These are phyloP conservation scores for Peromyscus attwateri DNA, from an alignment of 2,797 vertebrate species.

Conservation along the genomic window DNA sequence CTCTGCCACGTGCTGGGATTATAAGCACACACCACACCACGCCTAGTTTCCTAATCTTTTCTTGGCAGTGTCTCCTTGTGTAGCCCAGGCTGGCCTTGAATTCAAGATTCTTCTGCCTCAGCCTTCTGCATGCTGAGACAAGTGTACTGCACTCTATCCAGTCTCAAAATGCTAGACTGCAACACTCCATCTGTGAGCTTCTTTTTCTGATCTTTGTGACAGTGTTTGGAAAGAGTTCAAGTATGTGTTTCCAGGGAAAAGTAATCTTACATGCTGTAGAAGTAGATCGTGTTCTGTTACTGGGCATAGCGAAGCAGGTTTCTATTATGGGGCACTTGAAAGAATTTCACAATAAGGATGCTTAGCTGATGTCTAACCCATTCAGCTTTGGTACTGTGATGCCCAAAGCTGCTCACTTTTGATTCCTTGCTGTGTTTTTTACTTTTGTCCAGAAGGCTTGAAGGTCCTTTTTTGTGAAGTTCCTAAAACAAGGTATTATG, in stretches of 20 bases:
- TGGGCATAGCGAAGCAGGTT: not conserved
- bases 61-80: not conserved
- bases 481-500: not conserved
- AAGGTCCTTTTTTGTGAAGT: not conserved
- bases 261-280: not conserved
- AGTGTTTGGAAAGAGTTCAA: constrained; percentile 31
- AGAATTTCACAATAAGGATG: not conserved
- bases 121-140: not conserved
- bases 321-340: not conserved
- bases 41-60: not conserved
- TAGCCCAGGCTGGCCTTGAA: not conserved
- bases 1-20: not conserved
- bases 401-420: not conserved
- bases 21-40: not conserved
- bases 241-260: not conserved
- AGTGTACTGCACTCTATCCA: not conserved
- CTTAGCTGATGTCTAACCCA: not conserved
- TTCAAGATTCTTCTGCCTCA: not conserved
- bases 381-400: not conserved
- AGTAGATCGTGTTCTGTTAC: not conserved
- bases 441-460: not conserved
- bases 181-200: not conserved
- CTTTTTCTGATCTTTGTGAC: constrained; percentile 17
- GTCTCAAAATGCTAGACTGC: not conserved
- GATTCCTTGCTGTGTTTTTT: not conserved